phyloP scores from a whole-genome alignment of 2,888 invertebrate species.

The Synanthedon formicaeformis region DNA sequence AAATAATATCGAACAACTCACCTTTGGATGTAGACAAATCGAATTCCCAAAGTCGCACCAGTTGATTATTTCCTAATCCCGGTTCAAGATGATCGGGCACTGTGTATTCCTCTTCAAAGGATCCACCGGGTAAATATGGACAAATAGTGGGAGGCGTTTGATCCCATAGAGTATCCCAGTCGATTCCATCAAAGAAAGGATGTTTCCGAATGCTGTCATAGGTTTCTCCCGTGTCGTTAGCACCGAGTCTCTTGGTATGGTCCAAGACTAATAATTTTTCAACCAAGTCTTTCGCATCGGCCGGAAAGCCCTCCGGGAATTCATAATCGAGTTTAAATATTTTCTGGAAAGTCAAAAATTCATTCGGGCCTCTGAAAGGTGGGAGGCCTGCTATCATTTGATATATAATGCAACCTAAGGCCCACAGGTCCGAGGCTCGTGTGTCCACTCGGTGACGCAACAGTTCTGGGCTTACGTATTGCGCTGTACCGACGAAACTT shows the following conservation, averaged over 20 bases:
- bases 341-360: slow-evolving; percentile 96
- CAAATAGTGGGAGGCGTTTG: slow-evolving; percentile 86
- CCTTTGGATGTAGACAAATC: slow-evolving; percentile 71
- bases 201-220: slow-evolving; percentile 89
- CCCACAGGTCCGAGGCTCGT: slow-evolving; percentile 94
- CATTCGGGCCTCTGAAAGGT: slow-evolving; percentile 92
- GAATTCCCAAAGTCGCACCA: slow-evolving; percentile 80
- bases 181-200: slow-evolving; percentile 84
- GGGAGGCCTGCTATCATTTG: slow-evolving; percentile 96
- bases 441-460: slow-evolving; percentile 83
- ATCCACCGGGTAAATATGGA: slow-evolving; percentile 82
- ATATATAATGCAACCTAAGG: slow-evolving; percentile 95
- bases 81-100: slow-evolving; percentile 86
- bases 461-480: slow-evolving; percentile 98
- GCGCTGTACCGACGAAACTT: slow-evolving; percentile 98
- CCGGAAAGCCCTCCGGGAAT: slow-evolving; percentile 92
- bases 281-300: slow-evolving; percentile 88
- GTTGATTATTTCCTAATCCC: slow-evolving; percentile 86
- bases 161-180: slow-evolving; percentile 83
- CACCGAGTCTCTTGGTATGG: slow-evolving; percentile 84
- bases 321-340: slow-evolving; percentile 91
- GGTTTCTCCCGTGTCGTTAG: slow-evolving; percentile 74
- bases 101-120: slow-evolving; percentile 77
- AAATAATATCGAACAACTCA: slow-evolving; percentile 6
- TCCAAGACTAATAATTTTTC: slow-evolving; percentile 86